These are phyloP conservation scores for Cyclophora punctaria DNA, from an alignment of 2,888 invertebrate genomes.

Conservation along the genomic window DNA sequence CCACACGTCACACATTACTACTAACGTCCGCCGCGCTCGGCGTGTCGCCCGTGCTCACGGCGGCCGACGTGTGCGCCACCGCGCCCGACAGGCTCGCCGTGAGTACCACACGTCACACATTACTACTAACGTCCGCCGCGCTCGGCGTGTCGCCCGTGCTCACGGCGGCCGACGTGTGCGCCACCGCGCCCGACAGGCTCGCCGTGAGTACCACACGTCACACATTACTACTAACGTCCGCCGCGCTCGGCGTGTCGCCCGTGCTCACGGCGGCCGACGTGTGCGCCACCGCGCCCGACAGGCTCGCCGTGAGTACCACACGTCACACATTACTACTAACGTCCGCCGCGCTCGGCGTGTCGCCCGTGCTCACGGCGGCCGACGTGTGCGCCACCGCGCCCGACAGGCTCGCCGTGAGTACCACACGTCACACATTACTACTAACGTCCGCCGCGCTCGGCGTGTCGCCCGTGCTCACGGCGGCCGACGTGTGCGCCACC, in stretches of 20 bases:
- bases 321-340: slow-evolving; percentile 33
- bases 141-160: slow-evolving; percentile 94
- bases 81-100: slow-evolving; percentile 96
- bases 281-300: slow-evolving; percentile 93
- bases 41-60: slow-evolving; percentile 93
- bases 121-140: slow-evolving; percentile 78
- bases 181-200: slow-evolving; percentile 93
- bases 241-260: slow-evolving; percentile 90
- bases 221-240: slow-evolving; percentile 72
- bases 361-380: slow-evolving; percentile 91
- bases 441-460: slow-evolving; percentile 86
- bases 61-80: slow-evolving; percentile 92
- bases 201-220: slow-evolving; percentile 73
- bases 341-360: slow-evolving; percentile 91
- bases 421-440: no score
- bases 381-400: slow-evolving; percentile 95
- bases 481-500: slow-evolving; percentile 92
- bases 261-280: slow-evolving; percentile 95
- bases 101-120: slow-evolving; percentile 8
- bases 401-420: slow-evolving; percentile 89
- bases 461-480: slow-evolving; percentile 93
- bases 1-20: neutral
- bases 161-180: slow-evolving; percentile 93
- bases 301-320: slow-evolving; percentile 81
- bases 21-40: slow-evolving; percentile 86